Base-by-base conservation (phyloP, 2,797 vertebrate species). In the Scleropages formosus region DNA sequence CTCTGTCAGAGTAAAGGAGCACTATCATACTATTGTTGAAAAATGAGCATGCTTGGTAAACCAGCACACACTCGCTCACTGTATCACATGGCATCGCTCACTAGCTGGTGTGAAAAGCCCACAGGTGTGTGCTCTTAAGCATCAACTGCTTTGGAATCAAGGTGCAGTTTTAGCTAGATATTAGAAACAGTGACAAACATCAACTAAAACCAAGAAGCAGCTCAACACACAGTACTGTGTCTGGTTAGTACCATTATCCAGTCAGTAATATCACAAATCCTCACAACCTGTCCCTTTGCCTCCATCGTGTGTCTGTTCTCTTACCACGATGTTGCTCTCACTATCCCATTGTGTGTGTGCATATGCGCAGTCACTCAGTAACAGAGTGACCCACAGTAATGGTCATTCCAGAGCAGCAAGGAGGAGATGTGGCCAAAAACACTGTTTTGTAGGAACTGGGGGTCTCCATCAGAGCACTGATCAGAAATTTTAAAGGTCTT, bases 41-140 rank as follows among this genome's bases (percentile, higher is more conserved):
- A 81, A 68, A 77, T 72, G 73, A 61, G 16, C 88, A 84, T 89
- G 87, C 88, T 61, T 75, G 53, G 65, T 64, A 76, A 62, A 81
- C 80, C 80, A 75, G 70, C 74, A 53, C 69, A 75, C 68, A 84
- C 79, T 44, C 26, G 69, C 47, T 15, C 73, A 63, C 4, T 12
- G 11, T 31, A 22, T 31, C n/a, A 16, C 11, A 46, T 22, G n/a
- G 20, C 53, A n/a, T 75, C 27, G 62, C 24, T 66, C 18, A 53
- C 49, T 22, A 46, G 31, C 20, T 31, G 4, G 6, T n/a, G 27
- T 60, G 53, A 58, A 18, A 58, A 49, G 18, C 15, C 12, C 26
- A 10, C 53, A 15, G 15, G 63, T 46, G 16, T 66, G 31, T n/a
- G n/a, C n/a, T n/a, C n/a, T n/a, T n/a, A n/a, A n/a, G n/a, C n/a